Evolutionary conservation across 2,113 vertebrate genomes (phyloP).

Genomic region (Coreoperca whiteheadi): DNA sequence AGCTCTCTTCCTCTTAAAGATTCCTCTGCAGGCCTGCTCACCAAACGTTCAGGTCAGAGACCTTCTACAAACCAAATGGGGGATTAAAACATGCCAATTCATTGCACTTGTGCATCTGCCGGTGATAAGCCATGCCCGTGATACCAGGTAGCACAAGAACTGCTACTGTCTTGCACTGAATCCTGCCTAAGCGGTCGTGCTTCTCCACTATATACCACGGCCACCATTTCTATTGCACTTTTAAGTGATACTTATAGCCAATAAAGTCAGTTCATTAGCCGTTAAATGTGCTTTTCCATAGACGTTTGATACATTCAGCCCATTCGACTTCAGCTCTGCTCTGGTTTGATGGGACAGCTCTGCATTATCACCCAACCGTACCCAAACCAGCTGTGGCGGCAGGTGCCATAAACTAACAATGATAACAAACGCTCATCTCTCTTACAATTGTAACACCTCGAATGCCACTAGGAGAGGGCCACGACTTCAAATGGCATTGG

Average conservation of each 20-base stretch:
- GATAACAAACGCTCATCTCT: not conserved
- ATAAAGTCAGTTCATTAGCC: not conserved
- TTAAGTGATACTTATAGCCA: not conserved
- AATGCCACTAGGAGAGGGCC: not conserved
- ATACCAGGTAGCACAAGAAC: too few species aligned
- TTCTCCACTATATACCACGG: not conserved
- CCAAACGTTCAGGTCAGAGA: not conserved
- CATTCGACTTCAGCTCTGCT: not conserved
- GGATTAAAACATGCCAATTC: not conserved
- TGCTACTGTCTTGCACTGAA: not conserved
- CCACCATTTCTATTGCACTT: not conserved
- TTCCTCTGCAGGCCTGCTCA: not conserved
- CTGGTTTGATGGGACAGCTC: not conserved
- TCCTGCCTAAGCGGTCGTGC: not conserved
- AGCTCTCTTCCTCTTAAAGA: not conserved
- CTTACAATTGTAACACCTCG: not conserved
- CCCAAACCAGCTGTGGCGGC: slow-evolving; percentile 57
- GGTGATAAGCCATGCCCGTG: not conserved
- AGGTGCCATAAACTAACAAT: slow-evolving; percentile 29
- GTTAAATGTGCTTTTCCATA: not conserved
- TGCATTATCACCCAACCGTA: slow-evolving; percentile 53
- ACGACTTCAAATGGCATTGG: not conserved
- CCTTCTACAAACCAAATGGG: not conserved
- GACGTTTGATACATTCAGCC: not conserved
- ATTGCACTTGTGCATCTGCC: not conserved